These are phyloP conservation scores for Rhinolophus ferrumequinum DNA, from an alignment of 2,113 vertebrate species.

Conservation along the genomic window DNA sequence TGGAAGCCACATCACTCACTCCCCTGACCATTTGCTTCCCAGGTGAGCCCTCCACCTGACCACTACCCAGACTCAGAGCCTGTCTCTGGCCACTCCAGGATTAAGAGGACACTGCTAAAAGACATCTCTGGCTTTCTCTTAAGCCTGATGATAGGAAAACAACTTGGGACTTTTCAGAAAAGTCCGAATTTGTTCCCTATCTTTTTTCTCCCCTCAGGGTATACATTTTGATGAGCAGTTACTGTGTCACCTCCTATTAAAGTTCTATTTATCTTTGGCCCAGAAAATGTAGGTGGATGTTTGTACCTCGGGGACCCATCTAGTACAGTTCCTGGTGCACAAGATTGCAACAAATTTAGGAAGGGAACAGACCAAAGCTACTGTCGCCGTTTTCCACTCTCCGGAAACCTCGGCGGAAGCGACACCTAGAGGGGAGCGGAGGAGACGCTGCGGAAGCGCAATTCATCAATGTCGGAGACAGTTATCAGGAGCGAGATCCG, in stretches of 20 bases:
- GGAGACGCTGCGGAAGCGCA: not conserved
- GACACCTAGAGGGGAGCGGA: slow-evolving; percentile 82
- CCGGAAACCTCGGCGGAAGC: slow-evolving; percentile 69
- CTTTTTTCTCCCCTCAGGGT: not conserved
- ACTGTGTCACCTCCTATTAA: not conserved
- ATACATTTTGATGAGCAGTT: not conserved
- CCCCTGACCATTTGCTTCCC: not conserved
- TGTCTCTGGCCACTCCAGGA: not conserved
- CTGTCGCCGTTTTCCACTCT: not conserved
- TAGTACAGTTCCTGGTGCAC: not conserved
- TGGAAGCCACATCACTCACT: not conserved
- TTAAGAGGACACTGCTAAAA: not conserved
- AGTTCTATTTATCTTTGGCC: not conserved
- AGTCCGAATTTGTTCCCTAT: not conserved
- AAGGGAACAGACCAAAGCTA: not conserved
- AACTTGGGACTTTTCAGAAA: slow-evolving; percentile 26
- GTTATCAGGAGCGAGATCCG: not conserved
- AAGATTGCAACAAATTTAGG: not conserved
- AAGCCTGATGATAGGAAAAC: not conserved
- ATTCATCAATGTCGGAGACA: slow-evolving; percentile 6
- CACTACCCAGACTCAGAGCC: not conserved
- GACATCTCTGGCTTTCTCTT: not conserved
- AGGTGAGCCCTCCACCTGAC: not conserved
- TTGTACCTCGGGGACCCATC: not conserved
- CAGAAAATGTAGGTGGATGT: not conserved